Conservation (phyloP, 2,113 vertebrate genomes). For the Ia io region DNA sequence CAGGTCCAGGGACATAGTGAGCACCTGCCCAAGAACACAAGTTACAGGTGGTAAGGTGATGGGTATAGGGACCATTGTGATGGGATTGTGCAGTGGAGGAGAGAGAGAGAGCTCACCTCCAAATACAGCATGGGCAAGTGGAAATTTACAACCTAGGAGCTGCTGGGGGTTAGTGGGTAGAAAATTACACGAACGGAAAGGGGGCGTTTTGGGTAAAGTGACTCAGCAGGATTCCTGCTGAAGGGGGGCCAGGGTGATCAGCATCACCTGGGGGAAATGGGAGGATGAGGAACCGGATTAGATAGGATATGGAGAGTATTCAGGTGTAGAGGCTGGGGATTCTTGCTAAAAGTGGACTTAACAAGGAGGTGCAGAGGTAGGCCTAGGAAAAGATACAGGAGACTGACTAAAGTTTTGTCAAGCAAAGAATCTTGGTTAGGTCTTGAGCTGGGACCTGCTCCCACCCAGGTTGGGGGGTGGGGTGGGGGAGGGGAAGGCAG, state of each 20-base stretch:
- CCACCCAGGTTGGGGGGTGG: background rate
- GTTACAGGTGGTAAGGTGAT: background rate
- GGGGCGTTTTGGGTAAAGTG: background rate
- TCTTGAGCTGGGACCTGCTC: background rate
- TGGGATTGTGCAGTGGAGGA: background rate
- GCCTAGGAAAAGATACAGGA: background rate
- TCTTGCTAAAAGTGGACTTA: background rate
- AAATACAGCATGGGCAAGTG: background rate
- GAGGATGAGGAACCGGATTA: background rate
- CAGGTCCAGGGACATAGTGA: no score
- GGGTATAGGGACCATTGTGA: background rate
- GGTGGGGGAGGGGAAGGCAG: no score
- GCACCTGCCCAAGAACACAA: background rate
- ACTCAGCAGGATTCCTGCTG: background rate
- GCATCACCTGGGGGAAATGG: background rate
- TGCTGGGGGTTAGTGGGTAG: background rate
- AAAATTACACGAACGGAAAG: background rate
- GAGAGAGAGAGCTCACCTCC: background rate
- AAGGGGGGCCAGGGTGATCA: background rate
- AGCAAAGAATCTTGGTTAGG: background rate
- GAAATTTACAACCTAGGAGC: background rate
- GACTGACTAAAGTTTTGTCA: background rate
- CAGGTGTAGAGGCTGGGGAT: background rate
- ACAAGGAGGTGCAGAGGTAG: background rate
- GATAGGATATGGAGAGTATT: background rate